Base-by-base conservation (phyloP, 2,888 invertebrate species). In the Apantesis nais region DNA sequence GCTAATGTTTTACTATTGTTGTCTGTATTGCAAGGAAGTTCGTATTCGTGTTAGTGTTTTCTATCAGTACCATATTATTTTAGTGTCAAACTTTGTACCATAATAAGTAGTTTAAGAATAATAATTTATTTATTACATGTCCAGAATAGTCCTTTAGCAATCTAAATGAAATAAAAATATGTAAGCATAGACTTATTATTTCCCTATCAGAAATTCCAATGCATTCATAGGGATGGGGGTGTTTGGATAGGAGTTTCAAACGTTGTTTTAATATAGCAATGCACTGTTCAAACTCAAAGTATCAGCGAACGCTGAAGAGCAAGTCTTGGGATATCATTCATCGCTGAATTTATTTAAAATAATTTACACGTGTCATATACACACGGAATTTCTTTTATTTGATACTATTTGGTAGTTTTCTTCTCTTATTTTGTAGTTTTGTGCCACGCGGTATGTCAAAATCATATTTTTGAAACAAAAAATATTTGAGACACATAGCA, bases 1-100 rank as follows among this genome's bases (percentile, higher is more conserved):
- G 68, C 63, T 68, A 63, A 58, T 52, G 62, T 25, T 68, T 39
- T 9, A 52, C 58, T 31, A 55, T 68, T 62, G 68, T 52, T 12
- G n/a, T 12, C 37, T 37, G 7, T 62, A 39, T 39, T 62, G 62
- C 14, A 62, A 39, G 39, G 25, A n/a, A n/a, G 11, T 37, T 22
- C 37, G 12, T n/a, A 62, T 37, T 62, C 37, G 4, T 37, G 14
- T 12, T 39, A 62, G 37, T 39, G 62, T 62, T 62, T 62, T 37
- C 62, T 37, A 14, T 55, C 12, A 55, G 12, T 14, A 52, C 48
- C 22, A 22, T 22, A 55, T 55, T 25, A 55, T 25, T 55, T 55
- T 0, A 25, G 12, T 55, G 25, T 25, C n/a, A 1, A 25, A 25
- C 25, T 55, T 25, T 55, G 12, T 25, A 12, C 25, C 5, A 8